Base-by-base conservation (phyloP, 2,797 vertebrate genomes). In the Apogon talboti region DNA sequence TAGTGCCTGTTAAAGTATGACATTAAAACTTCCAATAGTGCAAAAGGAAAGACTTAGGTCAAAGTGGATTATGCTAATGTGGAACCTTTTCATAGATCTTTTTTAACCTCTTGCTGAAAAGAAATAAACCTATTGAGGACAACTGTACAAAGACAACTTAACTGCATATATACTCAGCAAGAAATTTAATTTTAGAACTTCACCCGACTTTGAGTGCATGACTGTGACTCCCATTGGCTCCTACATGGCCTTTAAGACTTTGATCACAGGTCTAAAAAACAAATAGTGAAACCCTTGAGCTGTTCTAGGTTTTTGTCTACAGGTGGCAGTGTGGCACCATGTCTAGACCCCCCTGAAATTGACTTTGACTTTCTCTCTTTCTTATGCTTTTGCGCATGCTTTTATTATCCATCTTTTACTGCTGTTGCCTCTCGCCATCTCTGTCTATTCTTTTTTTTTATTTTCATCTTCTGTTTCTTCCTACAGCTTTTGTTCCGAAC, bases 321-420 rank as follows among this genome's bases (percentile, higher is more conserved):
- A 91, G 93, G 81, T 88, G 92, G 87, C 92, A 92, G 81, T 93
- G 81, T 87, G 83, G 71, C 57, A 24, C 85, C 51, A 13, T 67
- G 64, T 50, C 47, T 69, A 3, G 1, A 35, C 43, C 15, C 15
- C 37, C 9, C 24, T 47, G 24, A 75, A 66, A 52, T 44, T 10
- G 21, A 53, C 58, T 70, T 77, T 33, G 24, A 40, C 13, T 71
- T 68, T 30, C 33, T 30, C 21, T 53, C 28, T 43, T 45, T 68
- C 49, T 74, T 43, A 16, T 49, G 43, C 67, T 74, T 61, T 30
- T 53, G 16, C 56, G 75, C 67, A 47, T 61, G 62, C 43, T n/a
- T 66, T 61, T 53, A 75, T 51, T 40, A 30, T 77, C 73, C 55
- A 51, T 66, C 15, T 30, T 51, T 60, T 66, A 50, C 14, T 78